Conservation (phyloP, 2,888 invertebrate species). For the Heliconius erato region DNA sequence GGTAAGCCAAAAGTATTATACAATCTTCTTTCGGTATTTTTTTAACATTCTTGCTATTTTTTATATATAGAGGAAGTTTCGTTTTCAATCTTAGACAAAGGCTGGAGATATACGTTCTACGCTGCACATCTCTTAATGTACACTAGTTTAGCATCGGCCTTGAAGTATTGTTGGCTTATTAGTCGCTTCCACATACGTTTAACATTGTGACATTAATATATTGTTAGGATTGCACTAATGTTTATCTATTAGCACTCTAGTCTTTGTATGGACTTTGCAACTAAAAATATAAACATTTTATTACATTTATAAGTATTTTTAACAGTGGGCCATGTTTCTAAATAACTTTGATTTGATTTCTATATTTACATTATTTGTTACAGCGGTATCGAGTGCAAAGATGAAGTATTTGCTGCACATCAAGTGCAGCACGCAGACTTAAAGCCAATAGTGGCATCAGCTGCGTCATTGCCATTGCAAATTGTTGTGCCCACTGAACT, state of each 20-base stretch:
- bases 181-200: constrained; percentile 63
- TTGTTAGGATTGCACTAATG: constrained; percentile 58
- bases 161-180: constrained; percentile 77
- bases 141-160: constrained; percentile 62
- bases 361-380: constrained; percentile 72
- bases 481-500: constrained; percentile 59
- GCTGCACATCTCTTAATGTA: constrained; percentile 47
- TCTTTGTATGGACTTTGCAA: constrained; percentile 35
- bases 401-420: constrained; percentile 91
- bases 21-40: not conserved
- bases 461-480: constrained; percentile 54
- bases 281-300: constrained; percentile 34
- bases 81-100: not conserved
- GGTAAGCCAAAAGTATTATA: not conserved
- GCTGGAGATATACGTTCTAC: constrained; percentile 9
- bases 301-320: constrained; percentile 44
- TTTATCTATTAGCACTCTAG: constrained; percentile 63
- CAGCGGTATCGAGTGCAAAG: constrained; percentile 92
- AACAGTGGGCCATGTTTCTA: constrained; percentile 57
- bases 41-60: not conserved
- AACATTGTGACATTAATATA: constrained; percentile 58
- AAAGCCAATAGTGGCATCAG: constrained; percentile 70
- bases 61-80: not conserved
- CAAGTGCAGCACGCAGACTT: constrained; percentile 80
- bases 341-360: constrained; percentile 55